Conservation (phyloP, 2,888 invertebrate genomes). For the Lottia gigantea region DNA sequence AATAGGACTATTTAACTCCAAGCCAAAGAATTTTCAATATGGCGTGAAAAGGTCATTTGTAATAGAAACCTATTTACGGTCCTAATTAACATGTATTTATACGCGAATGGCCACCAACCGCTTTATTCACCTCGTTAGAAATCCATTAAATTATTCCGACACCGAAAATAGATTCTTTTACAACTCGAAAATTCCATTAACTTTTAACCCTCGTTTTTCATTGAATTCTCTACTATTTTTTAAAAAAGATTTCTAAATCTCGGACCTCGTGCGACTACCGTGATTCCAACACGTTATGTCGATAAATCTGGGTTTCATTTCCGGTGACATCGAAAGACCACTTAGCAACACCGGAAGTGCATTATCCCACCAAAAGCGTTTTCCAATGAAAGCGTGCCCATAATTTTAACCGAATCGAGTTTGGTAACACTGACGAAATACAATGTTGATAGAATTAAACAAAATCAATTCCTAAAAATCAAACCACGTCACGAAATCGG, state of each 20-base stretch:
- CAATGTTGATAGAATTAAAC: background rate
- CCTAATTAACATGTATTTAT: constrained; percentile 8
- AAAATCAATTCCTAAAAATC: background rate
- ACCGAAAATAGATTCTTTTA: background rate
- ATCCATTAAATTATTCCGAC: background rate
- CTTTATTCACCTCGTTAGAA: constrained; percentile 3
- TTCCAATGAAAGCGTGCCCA: constrained; percentile 15
- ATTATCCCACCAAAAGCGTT: constrained; percentile 24
- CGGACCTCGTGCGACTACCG: constrained; percentile 1
- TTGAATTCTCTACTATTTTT: background rate
- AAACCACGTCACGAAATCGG: background rate
- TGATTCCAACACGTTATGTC: background rate
- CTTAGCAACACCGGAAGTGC: constrained; percentile 26
- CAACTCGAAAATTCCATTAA: constrained; percentile 3
- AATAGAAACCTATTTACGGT: background rate
- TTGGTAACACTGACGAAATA: background rate
- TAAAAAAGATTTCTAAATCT: background rate
- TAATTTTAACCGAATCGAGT: background rate
- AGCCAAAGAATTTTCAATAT: background rate
- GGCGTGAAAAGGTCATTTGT: background rate
- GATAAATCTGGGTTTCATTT: constrained; percentile 23
- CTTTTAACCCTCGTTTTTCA: background rate
- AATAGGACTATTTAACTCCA: no score
- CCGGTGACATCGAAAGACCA: constrained; percentile 24
- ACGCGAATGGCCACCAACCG: constrained; percentile 6